These are phyloP conservation scores for Myodes glareolus DNA, from an alignment of 2,113 vertebrate genomes.

Conservation along the genomic window DNA sequence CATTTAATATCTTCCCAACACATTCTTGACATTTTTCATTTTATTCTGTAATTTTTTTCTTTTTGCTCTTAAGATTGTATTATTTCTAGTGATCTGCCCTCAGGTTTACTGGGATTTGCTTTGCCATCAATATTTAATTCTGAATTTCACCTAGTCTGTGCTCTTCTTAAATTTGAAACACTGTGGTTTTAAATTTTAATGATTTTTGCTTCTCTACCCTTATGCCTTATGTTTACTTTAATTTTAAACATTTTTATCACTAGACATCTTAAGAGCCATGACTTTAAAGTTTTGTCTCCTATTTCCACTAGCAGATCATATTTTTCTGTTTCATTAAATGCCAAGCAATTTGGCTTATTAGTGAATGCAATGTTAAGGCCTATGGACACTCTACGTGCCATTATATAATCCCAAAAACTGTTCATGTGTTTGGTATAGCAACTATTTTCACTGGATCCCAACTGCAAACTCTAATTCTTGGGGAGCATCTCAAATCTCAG, in stretches of 20 bases:
- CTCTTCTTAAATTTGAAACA: background rate
- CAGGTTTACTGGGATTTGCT: background rate
- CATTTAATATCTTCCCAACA: background rate
- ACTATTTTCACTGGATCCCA: background rate
- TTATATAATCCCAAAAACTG: background rate
- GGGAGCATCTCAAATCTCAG: background rate
- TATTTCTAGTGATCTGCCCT: background rate
- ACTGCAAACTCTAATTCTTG: background rate
- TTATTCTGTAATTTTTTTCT: background rate
- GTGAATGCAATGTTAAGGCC: background rate
- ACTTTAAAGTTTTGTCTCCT: conserved; percentile 9
- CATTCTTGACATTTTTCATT: background rate
- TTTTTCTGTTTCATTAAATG: background rate
- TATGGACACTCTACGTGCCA: background rate
- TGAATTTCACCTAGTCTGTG: background rate
- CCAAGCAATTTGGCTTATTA: background rate
- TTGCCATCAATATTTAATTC: background rate
- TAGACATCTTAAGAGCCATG: background rate
- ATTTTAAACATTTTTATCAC: background rate
- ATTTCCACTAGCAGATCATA: background rate
- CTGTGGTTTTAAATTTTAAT: background rate
- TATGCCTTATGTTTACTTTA: background rate
- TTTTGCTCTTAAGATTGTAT: background rate
- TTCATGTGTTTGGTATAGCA: background rate
- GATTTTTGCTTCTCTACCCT: background rate